These are phyloP conservation scores for Heliocidaris erythrogramma DNA, from an alignment of 35 echinoderm and acorn worm genomes.

Conservation along the genomic window DNA sequence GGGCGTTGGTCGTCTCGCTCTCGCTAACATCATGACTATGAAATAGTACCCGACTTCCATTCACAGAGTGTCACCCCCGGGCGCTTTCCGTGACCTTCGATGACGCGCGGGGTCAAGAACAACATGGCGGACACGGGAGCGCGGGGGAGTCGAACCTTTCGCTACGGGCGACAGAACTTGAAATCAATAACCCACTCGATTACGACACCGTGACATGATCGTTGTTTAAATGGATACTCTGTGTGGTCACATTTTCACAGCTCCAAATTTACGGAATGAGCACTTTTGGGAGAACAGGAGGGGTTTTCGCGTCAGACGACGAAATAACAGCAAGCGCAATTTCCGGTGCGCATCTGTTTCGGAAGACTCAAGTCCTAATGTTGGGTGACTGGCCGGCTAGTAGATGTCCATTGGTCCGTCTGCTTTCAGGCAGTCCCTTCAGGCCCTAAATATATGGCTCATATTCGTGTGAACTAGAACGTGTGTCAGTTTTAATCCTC, in stretches of 20 bases:
- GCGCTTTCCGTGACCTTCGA: slow-evolving; percentile 38
- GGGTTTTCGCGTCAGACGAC: background rate
- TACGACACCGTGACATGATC: slow-evolving; percentile 23
- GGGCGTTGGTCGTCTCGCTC: slow-evolving; percentile 10
- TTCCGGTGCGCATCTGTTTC: slow-evolving; percentile 36
- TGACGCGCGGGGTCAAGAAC: slow-evolving; percentile 19
- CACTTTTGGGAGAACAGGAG: background rate
- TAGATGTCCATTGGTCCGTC: background rate
- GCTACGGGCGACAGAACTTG: slow-evolving; percentile 41
- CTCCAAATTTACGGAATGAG: background rate
- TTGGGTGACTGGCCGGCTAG: background rate
- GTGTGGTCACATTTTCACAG: background rate
- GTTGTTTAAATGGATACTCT: slow-evolving; percentile 38
- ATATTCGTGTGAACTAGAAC: slow-evolving; percentile 3
- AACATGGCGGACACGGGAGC: slow-evolving; percentile 31
- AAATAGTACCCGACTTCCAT: slow-evolving; percentile 27
- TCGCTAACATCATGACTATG: background rate
- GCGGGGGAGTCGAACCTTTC: background rate
- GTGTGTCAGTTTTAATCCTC: background rate
- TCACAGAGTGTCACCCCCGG: slow-evolving; percentile 14
- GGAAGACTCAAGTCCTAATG: background rate
- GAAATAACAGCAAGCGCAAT: background rate
- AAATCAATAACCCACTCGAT: slow-evolving; percentile 40
- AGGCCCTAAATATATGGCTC: background rate
- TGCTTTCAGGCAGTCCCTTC: background rate